Conservation (phyloP, 2,113 vertebrate species). For the Lampris incognitus region DNA sequence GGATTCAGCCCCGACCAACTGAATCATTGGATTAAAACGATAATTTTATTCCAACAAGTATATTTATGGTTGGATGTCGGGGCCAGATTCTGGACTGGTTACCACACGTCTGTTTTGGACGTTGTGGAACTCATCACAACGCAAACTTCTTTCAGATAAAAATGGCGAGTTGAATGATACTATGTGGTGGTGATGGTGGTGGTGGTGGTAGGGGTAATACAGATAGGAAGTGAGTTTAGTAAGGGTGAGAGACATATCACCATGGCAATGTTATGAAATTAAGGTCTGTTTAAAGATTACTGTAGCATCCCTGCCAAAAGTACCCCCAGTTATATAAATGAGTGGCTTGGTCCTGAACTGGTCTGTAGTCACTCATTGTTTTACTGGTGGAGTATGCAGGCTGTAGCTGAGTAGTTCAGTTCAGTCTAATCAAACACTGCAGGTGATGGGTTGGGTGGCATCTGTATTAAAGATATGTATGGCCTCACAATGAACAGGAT, state of each 20-base stretch:
- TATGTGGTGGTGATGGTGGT: neutral
- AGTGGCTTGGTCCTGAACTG: neutral
- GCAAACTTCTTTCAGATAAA: constrained; percentile 19
- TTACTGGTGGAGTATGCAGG: neutral
- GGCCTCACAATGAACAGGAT: neutral
- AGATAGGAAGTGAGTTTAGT: neutral
- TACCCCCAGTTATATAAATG: constrained; percentile 17
- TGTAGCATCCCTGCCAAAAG: neutral
- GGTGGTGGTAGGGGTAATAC: neutral
- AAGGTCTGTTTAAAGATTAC: constrained; percentile 31
- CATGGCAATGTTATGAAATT: neutral
- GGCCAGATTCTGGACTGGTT: constrained; percentile 35
- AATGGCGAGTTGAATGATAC: constrained; percentile 3
- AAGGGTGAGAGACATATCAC: neutral
- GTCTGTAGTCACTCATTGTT: neutral
- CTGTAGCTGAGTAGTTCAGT: no score
- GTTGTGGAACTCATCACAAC: constrained; percentile 39
- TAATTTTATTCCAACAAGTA: neutral
- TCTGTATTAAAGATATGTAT: no score
- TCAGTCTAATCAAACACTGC: no score
- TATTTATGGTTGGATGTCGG: constrained; percentile 21
- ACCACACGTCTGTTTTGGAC: constrained; percentile 50
- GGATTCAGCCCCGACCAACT: neutral
- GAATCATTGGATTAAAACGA: constrained; percentile 47
- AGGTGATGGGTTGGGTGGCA: no score